Evolutionary conservation across 2,888 invertebrate genomes (phyloP), one percentile per base, ranked within the genome.

Genomic region (Lithosia quadra): DNA sequence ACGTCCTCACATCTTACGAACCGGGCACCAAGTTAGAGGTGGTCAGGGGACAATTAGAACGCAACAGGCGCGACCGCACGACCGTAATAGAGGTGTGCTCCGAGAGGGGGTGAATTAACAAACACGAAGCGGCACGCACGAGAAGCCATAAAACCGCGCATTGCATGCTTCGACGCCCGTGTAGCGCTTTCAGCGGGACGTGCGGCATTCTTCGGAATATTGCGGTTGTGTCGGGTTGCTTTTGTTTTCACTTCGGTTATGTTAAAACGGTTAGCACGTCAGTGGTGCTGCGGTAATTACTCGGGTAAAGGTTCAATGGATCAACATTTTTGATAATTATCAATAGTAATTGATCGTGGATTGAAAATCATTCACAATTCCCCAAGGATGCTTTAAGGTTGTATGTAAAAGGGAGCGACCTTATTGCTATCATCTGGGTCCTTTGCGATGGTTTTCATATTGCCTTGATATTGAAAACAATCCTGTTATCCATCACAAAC

Each of bases 51-150:
- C 82, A 79, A 84, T 84, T 84, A 86, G 82, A 85, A 84, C 78
- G 86, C 87, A 86, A 87, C 87, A 87, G 87, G 86, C 86, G 69
- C 76, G 72, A 78, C 79, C 81, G 66, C 80, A 79, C 77, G 71
- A 73, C 79, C 81, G 68, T 77, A 79, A 66, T 68, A 72, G 65
- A 55, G 75, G 68, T 58, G 71, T 72, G 71, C 74, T 43, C 68
- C 69, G 21, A 63, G 33, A 65, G 63, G 72, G 79, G 80, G 84
- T 82, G 83, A 84, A 86, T 88, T 87, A 87, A 88, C 88, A 87
- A 87, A 88, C 87, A 86, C 78, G 78, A 80, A 79, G 77, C 68
- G 74, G 85, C 85, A 86, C 86, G 85, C 84, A 88, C 86, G 79
- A 73, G 85, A 87, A 80, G 82, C 84, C 81, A 81, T 87, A 85